These are phyloP conservation scores for Heterodera carotae DNA, from an alignment of 1,140 invertebrate species.

Conservation along the genomic window DNA sequence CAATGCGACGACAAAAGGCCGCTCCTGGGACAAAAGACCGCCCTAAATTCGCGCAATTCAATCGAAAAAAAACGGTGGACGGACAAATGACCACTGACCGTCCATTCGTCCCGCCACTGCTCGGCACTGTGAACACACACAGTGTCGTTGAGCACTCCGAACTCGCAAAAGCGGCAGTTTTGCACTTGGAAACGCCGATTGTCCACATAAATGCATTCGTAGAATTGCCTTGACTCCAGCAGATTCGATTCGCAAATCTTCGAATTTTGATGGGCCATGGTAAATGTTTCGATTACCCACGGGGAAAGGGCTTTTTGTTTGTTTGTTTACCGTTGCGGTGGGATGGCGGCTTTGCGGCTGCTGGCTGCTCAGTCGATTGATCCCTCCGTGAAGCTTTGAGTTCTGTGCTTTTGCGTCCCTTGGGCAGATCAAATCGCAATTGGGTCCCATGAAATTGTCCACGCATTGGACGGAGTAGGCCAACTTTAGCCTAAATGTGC, in stretches of 20 bases:
- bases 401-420: slow-evolving; percentile 1
- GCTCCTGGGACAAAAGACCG: no score
- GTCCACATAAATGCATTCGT: slow-evolving; percentile 18
- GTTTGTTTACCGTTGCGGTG: background rate
- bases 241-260: slow-evolving; percentile 31
- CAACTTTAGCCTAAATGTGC: slow-evolving; percentile 30
- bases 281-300: no score
- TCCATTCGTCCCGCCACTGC: slow-evolving; percentile 23
- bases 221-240: slow-evolving; percentile 22
- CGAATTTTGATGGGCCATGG: background rate
- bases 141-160: slow-evolving; percentile 34
- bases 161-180: slow-evolving; percentile 33
- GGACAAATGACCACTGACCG: background rate
- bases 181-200: slow-evolving; percentile 23
- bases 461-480: slow-evolving; percentile 40
- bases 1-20: slow-evolving; percentile 35
- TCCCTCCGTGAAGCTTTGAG: slow-evolving; percentile 14
- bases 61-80: background rate
- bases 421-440: slow-evolving; percentile 34
- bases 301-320: no score
- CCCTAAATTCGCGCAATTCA: background rate
- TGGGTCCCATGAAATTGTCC: slow-evolving; percentile 21
- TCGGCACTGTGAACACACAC: slow-evolving; percentile 27
- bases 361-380: background rate
- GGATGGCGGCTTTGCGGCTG: background rate